These are phyloP conservation scores for Caenorhabditis sp. DNA, from an alignment of 2,888 invertebrate species.

Conservation along the genomic window DNA sequence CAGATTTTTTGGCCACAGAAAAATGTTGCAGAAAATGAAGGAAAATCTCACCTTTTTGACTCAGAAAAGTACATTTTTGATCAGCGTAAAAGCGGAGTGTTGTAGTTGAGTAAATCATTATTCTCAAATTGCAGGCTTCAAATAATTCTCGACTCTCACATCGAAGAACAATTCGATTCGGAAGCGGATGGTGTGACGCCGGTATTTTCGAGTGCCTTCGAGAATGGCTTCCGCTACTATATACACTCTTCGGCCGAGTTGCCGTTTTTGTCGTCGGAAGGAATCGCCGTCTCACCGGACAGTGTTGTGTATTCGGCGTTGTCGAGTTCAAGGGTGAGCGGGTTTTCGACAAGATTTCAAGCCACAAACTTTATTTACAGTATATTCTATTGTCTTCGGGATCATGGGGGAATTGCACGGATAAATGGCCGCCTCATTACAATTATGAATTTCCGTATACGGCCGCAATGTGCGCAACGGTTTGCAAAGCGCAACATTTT, in stretches of 20 bases:
- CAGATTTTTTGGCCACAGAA: no score
- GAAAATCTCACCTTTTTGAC: no score
- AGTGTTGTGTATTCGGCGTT: slow-evolving; percentile 48
- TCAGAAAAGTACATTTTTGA: no score
- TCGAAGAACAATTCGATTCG: slow-evolving; percentile 59
- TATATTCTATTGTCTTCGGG: slow-evolving; percentile 44
- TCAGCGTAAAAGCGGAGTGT: no score
- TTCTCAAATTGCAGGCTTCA: no score
- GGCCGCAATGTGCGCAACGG: slow-evolving; percentile 47
- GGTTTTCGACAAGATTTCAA: not conserved
- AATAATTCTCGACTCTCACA: slow-evolving; percentile 61
- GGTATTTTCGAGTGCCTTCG: slow-evolving; percentile 59
- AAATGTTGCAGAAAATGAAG: no score
- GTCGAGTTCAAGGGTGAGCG: slow-evolving; percentile 32
- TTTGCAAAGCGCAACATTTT: slow-evolving; percentile 53
- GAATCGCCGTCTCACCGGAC: slow-evolving; percentile 64
- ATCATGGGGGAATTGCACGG: slow-evolving; percentile 58
- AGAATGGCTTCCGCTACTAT: slow-evolving; percentile 66
- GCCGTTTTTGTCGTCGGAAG: slow-evolving; percentile 61
- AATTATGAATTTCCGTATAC: slow-evolving; percentile 38
- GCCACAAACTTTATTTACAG: slow-evolving; percentile 22
- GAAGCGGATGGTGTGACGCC: slow-evolving; percentile 40
- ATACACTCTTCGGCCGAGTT: slow-evolving; percentile 58
- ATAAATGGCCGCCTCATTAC: slow-evolving; percentile 47
- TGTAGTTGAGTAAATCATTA: no score